Conservation (phyloP, 1,140 invertebrate genomes). For the Venturia canescens region DNA sequence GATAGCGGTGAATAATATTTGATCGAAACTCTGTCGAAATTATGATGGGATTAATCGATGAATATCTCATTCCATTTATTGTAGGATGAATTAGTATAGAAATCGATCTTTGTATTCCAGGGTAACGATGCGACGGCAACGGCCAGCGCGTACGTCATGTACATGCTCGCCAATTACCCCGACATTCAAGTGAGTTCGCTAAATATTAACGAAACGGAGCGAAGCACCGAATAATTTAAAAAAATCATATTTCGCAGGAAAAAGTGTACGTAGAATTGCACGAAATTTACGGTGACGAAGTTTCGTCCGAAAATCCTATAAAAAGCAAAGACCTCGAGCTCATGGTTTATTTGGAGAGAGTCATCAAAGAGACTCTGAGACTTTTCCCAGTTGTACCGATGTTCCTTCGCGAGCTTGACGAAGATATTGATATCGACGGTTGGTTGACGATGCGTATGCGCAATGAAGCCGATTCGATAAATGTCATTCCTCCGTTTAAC, state of each 20-base stretch:
- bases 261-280: conserved; percentile 80
- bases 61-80: too few relatives aligned
- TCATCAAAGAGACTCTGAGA: conserved; percentile 82
- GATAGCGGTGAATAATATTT: conserved; percentile 76
- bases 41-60: too few relatives aligned
- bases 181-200: conserved; percentile 80
- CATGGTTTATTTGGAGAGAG: conserved; percentile 81
- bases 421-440: conserved; percentile 68
- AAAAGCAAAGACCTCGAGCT: conserved; percentile 77
- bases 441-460: too few relatives aligned
- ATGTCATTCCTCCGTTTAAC: too few relatives aligned
- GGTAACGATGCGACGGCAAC: conserved; percentile 87
- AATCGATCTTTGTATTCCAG: too few relatives aligned
- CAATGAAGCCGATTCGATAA: too few relatives aligned
- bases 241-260: conserved; percentile 67
- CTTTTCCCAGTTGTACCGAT: conserved; percentile 81
- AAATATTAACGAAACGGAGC: neutral
- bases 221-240: neutral
- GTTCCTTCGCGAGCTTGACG: conserved; percentile 73
- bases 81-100: too few relatives aligned
- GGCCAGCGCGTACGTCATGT: conserved; percentile 79
- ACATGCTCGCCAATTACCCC: conserved; percentile 80
- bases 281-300: conserved; percentile 71
- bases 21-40: too few relatives aligned
- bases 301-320: conserved; percentile 56